phyloP scores from a whole-genome alignment of 2,888 invertebrate species.

The Pyrrhopygopsis socrates region DNA sequence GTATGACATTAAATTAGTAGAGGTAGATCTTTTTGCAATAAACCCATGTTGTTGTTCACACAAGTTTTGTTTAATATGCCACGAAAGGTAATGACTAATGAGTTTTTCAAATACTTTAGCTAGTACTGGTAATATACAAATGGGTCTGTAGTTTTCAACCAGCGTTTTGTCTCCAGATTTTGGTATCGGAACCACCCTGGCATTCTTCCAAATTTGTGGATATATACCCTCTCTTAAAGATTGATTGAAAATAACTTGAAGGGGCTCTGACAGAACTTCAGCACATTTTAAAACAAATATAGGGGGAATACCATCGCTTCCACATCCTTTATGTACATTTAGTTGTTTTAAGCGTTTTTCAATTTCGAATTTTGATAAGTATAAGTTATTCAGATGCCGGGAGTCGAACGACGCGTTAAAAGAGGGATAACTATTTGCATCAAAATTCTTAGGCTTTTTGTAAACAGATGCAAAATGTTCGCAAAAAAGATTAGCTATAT shows the following conservation, averaged over 20 bases:
- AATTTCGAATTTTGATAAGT: background rate
- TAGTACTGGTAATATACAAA: conserved; percentile 4
- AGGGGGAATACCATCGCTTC: conserved; percentile 1
- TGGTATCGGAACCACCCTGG: background rate
- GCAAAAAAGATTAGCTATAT: conserved; percentile 27
- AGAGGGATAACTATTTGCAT: no score
- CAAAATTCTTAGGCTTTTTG: background rate
- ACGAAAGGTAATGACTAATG: background rate
- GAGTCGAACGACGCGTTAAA: no score
- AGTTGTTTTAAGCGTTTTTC: background rate
- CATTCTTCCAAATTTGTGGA: conserved; percentile 7
- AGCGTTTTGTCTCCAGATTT: conserved; percentile 8
- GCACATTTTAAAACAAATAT: conserved; percentile 12
- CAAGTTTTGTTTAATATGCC: background rate
- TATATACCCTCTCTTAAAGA: background rate
- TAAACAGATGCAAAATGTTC: conserved; percentile 18
- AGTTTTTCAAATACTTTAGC: conserved; percentile 24
- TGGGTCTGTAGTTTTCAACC: conserved; percentile 17
- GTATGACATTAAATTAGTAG: background rate
- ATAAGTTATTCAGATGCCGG: background rate
- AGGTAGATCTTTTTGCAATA: background rate
- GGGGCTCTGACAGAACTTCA: background rate
- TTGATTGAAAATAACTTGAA: conserved; percentile 21
- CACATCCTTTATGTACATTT: conserved; percentile 9
- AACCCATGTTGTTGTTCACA: conserved; percentile 23